Percentiles rank a stretch among this genome's conserved stretches.
phyloP scores from a whole-genome alignment of 64 coral and sea anemone species.

The Stichodactyla mertensii region DNA sequence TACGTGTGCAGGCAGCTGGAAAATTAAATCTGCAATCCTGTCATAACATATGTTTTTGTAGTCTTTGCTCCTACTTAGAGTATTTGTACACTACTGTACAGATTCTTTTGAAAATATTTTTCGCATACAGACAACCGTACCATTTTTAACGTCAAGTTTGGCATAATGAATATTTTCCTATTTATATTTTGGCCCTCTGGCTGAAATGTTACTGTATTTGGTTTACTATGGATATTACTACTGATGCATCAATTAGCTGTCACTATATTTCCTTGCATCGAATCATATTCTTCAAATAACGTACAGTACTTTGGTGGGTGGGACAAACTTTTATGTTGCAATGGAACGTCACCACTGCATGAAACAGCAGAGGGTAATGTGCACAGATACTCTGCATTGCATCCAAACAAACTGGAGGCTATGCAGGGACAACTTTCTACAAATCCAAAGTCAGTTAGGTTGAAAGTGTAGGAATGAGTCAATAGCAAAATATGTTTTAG shows the following conservation, averaged over 20 bases:
- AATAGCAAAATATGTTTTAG: background rate
- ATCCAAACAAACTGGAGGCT: background rate
- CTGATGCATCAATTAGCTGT: no score
- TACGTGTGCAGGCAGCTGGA: background rate
- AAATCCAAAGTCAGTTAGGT: background rate
- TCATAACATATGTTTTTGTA: background rate
- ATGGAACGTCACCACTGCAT: no score
- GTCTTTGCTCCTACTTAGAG: background rate
- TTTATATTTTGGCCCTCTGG: background rate
- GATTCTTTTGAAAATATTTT: background rate
- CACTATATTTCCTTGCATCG: no score
- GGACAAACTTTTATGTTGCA: no score
- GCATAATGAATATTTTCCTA: background rate
- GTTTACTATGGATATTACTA: background rate
- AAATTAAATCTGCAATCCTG: background rate
- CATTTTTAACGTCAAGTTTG: background rate
- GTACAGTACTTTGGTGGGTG: no score
- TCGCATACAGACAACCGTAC: background rate
- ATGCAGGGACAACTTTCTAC: background rate
- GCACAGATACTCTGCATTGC: background rate
- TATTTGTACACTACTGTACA: background rate
- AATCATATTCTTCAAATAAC: no score
- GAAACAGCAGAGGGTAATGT: no score
- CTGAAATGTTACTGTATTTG: background rate
- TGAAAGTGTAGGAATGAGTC: background rate